Evolutionary conservation across 2,113 vertebrate genomes (phyloP).

Genomic region (Leucopsar rothschildi): DNA sequence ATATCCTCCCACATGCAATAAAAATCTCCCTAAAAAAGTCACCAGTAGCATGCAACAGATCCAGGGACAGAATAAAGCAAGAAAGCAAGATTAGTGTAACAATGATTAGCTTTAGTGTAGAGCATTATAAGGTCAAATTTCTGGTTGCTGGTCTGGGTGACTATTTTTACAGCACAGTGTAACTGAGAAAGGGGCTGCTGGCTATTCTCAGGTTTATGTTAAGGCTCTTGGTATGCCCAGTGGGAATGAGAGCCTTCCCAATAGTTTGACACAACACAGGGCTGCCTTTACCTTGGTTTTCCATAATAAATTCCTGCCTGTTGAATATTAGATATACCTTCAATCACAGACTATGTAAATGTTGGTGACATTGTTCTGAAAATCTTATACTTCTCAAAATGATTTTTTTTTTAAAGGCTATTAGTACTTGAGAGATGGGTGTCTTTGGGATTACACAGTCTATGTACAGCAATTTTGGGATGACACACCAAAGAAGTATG

Average conservation of each 20-base stretch:
- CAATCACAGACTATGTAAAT: not conserved
- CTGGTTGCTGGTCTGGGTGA: not conserved
- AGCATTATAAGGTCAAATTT: constrained; percentile 37
- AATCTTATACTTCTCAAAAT: not conserved
- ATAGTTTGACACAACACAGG: not conserved
- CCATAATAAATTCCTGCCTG: not conserved
- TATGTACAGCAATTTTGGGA: not conserved
- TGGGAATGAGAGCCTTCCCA: not conserved
- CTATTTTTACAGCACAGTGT: constrained; percentile 50
- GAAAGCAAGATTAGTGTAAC: not conserved
- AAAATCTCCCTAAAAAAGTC: not conserved
- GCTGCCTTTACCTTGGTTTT: not conserved
- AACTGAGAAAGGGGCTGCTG: constrained; percentile 51
- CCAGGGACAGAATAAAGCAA: not conserved
- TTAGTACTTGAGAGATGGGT: not conserved
- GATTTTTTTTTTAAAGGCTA: not conserved
- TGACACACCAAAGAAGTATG: not conserved
- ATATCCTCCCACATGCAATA: not conserved
- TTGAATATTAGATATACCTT: not conserved
- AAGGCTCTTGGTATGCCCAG: constrained; percentile 30
- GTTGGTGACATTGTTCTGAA: not conserved
- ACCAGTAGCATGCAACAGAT: not conserved
- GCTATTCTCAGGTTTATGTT: constrained; percentile 39
- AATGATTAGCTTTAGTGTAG: not conserved
- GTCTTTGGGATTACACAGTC: not conserved